Conservation (phyloP, 2,797 vertebrate genomes). For the Ctenosaura bakeri region DNA sequence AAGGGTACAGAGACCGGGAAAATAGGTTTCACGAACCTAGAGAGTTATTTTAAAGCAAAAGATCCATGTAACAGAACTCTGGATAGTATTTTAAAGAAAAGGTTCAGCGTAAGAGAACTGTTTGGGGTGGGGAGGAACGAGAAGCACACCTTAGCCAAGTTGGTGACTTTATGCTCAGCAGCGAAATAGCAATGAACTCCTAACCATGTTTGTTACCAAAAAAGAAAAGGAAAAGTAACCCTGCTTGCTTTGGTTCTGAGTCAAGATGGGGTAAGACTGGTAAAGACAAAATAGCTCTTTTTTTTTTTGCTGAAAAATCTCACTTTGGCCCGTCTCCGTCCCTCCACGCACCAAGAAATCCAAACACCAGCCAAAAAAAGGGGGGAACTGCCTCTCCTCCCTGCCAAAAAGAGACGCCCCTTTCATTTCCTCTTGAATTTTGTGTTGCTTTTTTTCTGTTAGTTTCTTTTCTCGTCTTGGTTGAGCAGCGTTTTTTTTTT, state of each 20-base stretch:
- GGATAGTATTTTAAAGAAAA: neutral
- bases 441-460: conserved; percentile 72
- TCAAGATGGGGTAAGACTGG: neutral
- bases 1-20: no score
- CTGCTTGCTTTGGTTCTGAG: neutral
- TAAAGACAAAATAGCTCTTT: neutral
- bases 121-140: no score
- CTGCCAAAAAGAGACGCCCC: conserved; percentile 15
- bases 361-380: neutral
- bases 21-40: neutral
- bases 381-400: neutral
- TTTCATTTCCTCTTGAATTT: conserved; percentile 70
- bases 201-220: neutral
- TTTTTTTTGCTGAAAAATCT: neutral
- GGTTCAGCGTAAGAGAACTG: neutral
- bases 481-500: conserved; percentile 33
- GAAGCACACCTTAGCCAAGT: neutral
- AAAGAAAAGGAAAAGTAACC: neutral
- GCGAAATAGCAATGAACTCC: neutral
- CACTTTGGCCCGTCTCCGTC: neutral
- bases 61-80: no score
- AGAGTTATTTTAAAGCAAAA: no score
- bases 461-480: conserved; percentile 68
- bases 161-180: neutral
- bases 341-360: neutral